Base-by-base conservation (phyloP, 2,797 vertebrate species). In the Allobates femoralis region DNA sequence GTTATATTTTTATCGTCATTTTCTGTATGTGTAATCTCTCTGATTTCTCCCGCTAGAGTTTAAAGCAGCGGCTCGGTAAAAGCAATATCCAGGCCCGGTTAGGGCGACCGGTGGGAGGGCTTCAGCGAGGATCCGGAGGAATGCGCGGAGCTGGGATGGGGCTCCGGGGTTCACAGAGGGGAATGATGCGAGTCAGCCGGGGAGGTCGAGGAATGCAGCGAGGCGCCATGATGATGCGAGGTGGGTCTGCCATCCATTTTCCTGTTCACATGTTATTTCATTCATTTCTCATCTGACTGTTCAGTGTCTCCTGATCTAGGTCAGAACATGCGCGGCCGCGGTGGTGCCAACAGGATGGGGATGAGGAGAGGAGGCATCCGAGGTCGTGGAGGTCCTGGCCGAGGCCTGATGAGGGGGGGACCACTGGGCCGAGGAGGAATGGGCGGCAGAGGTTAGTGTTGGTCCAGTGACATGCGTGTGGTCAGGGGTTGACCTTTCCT, bases 51-150 rank as follows among this genome's bases (percentile, higher is more conserved):
- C 89, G 93, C 92, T 94, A 99, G 98, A 99, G 97, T 92, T 93
- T 99, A 90, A 99, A 99, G 90, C 98, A 99, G 88, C 97, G 98
- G 6, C 95, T 99, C 84, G 98, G 98, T 37, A 99, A 98, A 91
- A 96, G 97, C 91, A 99, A 99, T 94, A 99, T 99, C 91, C 98
- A 99, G 93, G 98, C 98, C 1, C 93, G 98, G 7, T 93, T 99
- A 90, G 98, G 98, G 81, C 95, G 97, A 26, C 98, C 98, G 0
- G 90, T 96, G 0, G 97, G 96, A 23, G 2, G 94, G 14, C 91
- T 98, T 67, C 92, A 95, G 90, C 95, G 97, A 0, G 97, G 97
- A 23, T 94, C 94, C 7, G 81, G 92, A 18, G 96, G 94, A 34
- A 95, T 94, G 53, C 92, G 97, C 87, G 96, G 95, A 2, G 91